Evolutionary conservation across 2,797 vertebrate genomes (phyloP).

Genomic region (Erethizon dorsatum): DNA sequence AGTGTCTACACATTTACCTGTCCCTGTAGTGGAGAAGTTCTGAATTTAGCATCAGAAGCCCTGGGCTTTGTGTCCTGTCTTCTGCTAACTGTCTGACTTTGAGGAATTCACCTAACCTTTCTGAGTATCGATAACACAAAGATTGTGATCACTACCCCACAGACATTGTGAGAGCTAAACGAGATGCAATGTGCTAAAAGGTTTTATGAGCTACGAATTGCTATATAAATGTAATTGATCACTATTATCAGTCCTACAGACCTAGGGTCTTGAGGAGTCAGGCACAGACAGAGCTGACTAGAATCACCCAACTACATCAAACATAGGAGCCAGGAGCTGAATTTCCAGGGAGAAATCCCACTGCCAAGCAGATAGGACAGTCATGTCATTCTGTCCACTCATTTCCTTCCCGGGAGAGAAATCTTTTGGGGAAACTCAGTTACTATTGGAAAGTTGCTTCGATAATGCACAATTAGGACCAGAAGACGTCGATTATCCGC

Average conservation of each 20-base stretch:
- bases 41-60: neutral
- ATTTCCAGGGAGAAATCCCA: slow-evolving; percentile 28
- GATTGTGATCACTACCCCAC: neutral
- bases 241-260: neutral
- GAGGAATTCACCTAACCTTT: slow-evolving; percentile 8
- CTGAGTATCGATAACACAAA: slow-evolving; percentile 44
- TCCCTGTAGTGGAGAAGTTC: neutral
- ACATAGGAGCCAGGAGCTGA: neutral
- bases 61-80: neutral
- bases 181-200: neutral
- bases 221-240: neutral
- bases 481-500: neutral
- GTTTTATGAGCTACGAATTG: neutral
- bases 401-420: slow-evolving; percentile 53
- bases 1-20: neutral
- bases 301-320: neutral
- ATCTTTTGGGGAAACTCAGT: slow-evolving; percentile 48
- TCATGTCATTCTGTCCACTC: neutral
- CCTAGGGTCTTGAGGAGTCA: neutral
- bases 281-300: neutral
- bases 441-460: neutral
- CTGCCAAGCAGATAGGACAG: neutral
- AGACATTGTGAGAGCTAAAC: neutral
- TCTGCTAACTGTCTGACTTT: neutral
- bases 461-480: slow-evolving; percentile 22